Evolutionary conservation across 2,888 invertebrate species (phyloP).

Genomic region (Eristalis arbustorum): DNA sequence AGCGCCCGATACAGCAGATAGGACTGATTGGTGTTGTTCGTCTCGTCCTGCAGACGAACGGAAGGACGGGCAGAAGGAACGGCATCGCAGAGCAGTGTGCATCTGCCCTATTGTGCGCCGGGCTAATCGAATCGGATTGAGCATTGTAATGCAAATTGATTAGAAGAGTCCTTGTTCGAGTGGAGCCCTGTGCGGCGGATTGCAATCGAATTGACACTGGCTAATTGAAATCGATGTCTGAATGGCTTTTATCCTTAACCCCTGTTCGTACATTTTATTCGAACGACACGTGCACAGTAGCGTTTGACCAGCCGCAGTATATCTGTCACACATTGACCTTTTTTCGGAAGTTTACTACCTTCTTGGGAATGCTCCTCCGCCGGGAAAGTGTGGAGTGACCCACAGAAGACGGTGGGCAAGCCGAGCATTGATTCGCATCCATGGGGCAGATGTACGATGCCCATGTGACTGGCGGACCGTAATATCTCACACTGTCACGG

Average conservation of each 20-base stretch:
- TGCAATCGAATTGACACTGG: slow-evolving; percentile 53
- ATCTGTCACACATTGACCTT: slow-evolving; percentile 40
- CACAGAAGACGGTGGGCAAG: not conserved
- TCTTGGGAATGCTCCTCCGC: slow-evolving; percentile 22
- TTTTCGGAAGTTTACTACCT: slow-evolving; percentile 50
- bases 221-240: slow-evolving; percentile 64
- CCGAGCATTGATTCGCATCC: slow-evolving; percentile 56
- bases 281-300: slow-evolving; percentile 2
- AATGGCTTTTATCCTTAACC: not conserved
- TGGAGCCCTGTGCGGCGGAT: slow-evolving; percentile 36
- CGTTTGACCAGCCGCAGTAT: not conserved
- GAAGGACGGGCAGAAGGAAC: not conserved
- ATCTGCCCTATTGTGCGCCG: slow-evolving; percentile 32
- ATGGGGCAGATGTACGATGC: slow-evolving; percentile 71
- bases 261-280: not conserved
- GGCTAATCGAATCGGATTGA: slow-evolving; percentile 57
- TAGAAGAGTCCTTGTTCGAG: slow-evolving; percentile 54
- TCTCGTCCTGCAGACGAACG: not conserved
- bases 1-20: slow-evolving; percentile 23
- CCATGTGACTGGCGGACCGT: slow-evolving; percentile 73
- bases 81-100: slow-evolving; percentile 15
- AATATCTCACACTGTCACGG: slow-evolving; percentile 73
- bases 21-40: slow-evolving; percentile 21
- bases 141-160: slow-evolving; percentile 62
- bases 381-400: not conserved